Conservation (phyloP, 2,888 invertebrate genomes). For the Zygogramma bicolorata region DNA sequence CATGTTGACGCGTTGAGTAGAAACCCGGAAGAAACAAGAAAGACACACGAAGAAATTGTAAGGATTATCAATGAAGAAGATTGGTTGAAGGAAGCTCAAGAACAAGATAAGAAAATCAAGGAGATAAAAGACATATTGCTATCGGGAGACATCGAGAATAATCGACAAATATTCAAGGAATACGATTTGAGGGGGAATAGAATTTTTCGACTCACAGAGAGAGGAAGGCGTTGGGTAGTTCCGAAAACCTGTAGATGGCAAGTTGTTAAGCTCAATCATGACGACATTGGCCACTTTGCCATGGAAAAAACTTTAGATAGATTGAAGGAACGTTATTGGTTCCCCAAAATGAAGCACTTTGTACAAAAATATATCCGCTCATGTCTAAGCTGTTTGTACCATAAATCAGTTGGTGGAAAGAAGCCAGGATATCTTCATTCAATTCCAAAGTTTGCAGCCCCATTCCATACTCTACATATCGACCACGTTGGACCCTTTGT, state of each 20-base stretch:
- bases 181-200: slow-evolving; percentile 24
- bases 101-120: slow-evolving; percentile 11
- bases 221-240: slow-evolving; percentile 21
- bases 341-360: slow-evolving; percentile 48
- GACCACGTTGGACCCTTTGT: not conserved
- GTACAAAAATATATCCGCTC: slow-evolving; percentile 48
- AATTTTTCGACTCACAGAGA: slow-evolving; percentile 11
- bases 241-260: slow-evolving; percentile 34
- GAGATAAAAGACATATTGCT: slow-evolving; percentile 17
- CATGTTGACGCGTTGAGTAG: not conserved
- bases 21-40: not conserved
- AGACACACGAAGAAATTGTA: slow-evolving; percentile 7
- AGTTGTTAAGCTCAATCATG: slow-evolving; percentile 48
- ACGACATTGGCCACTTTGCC: slow-evolving; percentile 55
- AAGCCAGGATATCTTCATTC: slow-evolving; percentile 38
- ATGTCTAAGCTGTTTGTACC: slow-evolving; percentile 36
- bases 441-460: slow-evolving; percentile 32
- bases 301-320: slow-evolving; percentile 46
- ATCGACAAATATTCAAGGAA: slow-evolving; percentile 23
- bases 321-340: slow-evolving; percentile 54
- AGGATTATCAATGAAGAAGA: slow-evolving; percentile 20
- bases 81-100: slow-evolving; percentile 21
- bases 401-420: slow-evolving; percentile 35
- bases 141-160: slow-evolving; percentile 15
- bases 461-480: slow-evolving; percentile 30